Evolutionary conservation across 1,140 invertebrate species (phyloP), one percentile per base, ranked within the genome.

Genomic region (Drosophila chauvacae): DNA sequence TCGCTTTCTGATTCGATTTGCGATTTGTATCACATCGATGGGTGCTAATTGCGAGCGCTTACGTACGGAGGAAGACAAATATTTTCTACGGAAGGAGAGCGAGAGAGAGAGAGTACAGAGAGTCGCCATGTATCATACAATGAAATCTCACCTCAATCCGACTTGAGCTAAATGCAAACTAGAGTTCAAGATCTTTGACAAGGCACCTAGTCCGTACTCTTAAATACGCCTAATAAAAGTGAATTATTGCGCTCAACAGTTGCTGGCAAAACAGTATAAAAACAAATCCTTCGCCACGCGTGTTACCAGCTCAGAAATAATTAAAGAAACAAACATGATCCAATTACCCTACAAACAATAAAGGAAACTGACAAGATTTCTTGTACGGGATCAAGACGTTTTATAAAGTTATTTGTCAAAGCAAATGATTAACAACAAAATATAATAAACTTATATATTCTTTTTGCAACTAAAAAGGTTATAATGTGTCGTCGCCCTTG

Each of bases 31-130:
- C 47, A 70, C 62, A 68, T 60, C 37, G 63, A 23, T 18, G 63
- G 58, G 77, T 87, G 84, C 61, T 84, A 90, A 87, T 87, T 84
- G 60, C 2, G 41, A 26, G 47, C 77, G 57, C 63, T 51, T 72
- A 70, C 44, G 39, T 42, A n/a, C 11, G 37, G 30, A 14, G 51
- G 3, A 59, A 50, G 44, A 30, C 20, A 59, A 50, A 59, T 72
- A 28, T 71, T 71, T 59, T 72, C 30, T 35, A 23, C 33, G 18
- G 20, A 41, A n/a, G 26, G 7, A 16, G 41, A 41, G 23, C 23
- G 26, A 35, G 33, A 47, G 7, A 35, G 33, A 47, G 7, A 39
- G 41, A 68, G 16, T 18, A 58, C 18, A 28, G 7, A 39, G 41
- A 56, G 28, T 37, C 39, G 5, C 20, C 39, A 14, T 16, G 33